phyloP scores from a whole-genome alignment of 1,140 invertebrate genomes.

The Eumeta japonica region DNA sequence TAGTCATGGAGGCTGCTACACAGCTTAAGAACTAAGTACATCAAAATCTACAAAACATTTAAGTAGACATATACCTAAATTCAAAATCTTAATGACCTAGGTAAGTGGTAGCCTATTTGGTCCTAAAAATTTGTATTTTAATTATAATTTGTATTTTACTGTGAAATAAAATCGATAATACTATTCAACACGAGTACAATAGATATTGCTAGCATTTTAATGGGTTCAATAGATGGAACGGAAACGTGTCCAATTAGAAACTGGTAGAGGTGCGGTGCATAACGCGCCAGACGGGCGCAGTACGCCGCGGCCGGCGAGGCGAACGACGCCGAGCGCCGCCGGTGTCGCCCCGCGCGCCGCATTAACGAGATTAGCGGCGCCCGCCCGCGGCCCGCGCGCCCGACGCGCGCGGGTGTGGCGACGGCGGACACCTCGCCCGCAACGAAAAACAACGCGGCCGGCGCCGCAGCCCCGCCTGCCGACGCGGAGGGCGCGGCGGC shows the following conservation, averaged over 20 bases:
- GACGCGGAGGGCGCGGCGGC: slow-evolving; percentile 13
- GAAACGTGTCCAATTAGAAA: slow-evolving; percentile 55
- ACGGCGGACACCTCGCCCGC: slow-evolving; percentile 33
- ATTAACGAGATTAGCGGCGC: slow-evolving; percentile 43
- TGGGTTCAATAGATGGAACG: slow-evolving; percentile 53
- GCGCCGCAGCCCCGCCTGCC: slow-evolving; percentile 23
- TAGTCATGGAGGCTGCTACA: too few species aligned
- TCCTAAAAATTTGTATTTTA: too few species aligned
- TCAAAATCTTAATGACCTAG: too few species aligned
- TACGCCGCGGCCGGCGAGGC: slow-evolving; percentile 18
- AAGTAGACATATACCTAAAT: too few species aligned
- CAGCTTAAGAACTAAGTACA: too few species aligned
- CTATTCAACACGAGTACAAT: slow-evolving; percentile 17
- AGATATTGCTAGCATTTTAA: slow-evolving; percentile 39
- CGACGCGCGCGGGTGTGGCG: slow-evolving; percentile 37
- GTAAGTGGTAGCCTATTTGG: too few species aligned
- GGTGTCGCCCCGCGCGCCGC: slow-evolving; percentile 26
- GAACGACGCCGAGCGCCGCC: slow-evolving; percentile 19
- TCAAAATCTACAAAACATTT: too few species aligned
- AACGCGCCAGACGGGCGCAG: too few species aligned
- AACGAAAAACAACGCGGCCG: not conserved
- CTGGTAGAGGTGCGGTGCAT: too few species aligned
- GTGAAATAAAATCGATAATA: not conserved
- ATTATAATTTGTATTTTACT: too few species aligned
- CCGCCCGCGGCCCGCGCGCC: slow-evolving; percentile 8